phyloP scores from a whole-genome alignment of 2,797 vertebrate genomes.

The Phrynocephalus forsythii region DNA sequence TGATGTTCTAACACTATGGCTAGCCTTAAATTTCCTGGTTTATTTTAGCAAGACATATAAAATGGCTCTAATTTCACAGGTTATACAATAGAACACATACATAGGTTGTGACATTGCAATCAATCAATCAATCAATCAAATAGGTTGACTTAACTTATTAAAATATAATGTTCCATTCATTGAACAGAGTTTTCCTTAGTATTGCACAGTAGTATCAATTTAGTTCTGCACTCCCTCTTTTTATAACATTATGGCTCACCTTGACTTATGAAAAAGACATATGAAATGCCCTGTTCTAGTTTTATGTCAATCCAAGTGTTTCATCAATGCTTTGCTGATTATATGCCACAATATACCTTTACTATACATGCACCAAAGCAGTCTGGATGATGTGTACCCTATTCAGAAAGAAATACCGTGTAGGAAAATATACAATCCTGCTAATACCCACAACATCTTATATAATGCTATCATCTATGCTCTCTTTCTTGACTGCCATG shows the following conservation, averaged over 20 bases:
- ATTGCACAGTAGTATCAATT: too few relatives aligned
- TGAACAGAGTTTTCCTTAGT: too few relatives aligned
- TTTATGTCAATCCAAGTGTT: neutral
- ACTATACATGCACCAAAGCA: neutral
- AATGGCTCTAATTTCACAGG: neutral
- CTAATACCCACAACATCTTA: neutral
- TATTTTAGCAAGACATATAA: neutral
- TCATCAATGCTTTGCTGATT: neutral
- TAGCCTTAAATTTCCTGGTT: too few relatives aligned
- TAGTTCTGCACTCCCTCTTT: too few relatives aligned
- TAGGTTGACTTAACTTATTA: too few relatives aligned
- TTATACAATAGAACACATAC: too few relatives aligned
- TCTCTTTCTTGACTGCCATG: neutral
- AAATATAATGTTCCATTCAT: too few relatives aligned
- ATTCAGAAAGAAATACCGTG: neutral
- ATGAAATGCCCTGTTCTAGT: neutral
- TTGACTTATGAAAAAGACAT: neutral
- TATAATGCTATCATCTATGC: neutral
- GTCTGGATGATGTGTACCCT: neutral
- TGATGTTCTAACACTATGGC: too few relatives aligned
- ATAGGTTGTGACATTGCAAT: too few relatives aligned
- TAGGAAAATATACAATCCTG: neutral
- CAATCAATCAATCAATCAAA: too few relatives aligned
- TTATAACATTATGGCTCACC: too few relatives aligned
- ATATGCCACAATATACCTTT: neutral